Conservation (phyloP, 2,888 invertebrate genomes). For the Aromia moschata region DNA sequence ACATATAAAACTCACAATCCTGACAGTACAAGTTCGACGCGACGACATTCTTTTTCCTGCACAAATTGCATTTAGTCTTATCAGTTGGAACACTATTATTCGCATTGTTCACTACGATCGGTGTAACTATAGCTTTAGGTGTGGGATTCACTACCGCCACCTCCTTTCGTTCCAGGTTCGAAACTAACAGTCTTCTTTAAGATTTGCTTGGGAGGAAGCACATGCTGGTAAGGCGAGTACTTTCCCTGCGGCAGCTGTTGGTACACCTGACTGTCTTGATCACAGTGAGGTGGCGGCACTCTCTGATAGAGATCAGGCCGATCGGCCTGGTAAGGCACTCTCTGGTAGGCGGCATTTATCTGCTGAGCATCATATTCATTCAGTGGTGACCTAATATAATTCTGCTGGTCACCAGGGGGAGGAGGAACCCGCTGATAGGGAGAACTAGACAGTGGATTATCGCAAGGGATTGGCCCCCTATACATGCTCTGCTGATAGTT, state of each 20-base stretch:
- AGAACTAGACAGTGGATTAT: conserved; percentile 42
- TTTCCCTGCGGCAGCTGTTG: conserved; percentile 58
- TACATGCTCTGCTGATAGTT: conserved; percentile 45
- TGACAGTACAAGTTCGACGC: conserved; percentile 85
- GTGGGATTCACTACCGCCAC: conserved; percentile 56
- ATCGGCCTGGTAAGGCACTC: conserved; percentile 36
- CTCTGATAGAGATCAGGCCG: conserved; percentile 52
- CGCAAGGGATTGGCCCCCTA: conserved; percentile 24
- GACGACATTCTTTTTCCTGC: conserved; percentile 83
- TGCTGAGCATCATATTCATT: conserved; percentile 41
- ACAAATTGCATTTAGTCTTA: conserved; percentile 82
- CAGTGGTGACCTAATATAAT: conserved; percentile 19
- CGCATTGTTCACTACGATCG: conserved; percentile 60
- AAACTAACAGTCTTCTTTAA: conserved; percentile 78
- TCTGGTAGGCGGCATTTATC: conserved; percentile 47
- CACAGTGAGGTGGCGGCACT: conserved; percentile 50
- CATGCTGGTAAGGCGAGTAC: conserved; percentile 72
- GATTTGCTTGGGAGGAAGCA: conserved; percentile 69
- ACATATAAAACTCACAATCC: conserved; percentile 94
- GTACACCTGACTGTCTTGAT: conserved; percentile 49
- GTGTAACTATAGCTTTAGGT: conserved; percentile 59
- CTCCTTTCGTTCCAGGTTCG: conserved; percentile 77
- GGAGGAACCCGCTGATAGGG: conserved; percentile 53
- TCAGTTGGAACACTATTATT: conserved; percentile 60
- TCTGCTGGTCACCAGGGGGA: conserved; percentile 38